Percentiles rank a stretch among this genome's conserved stretches.
These are phyloP conservation scores for Albula goreensis DNA, from an alignment of 2,113 vertebrate species.

Conservation along the genomic window DNA sequence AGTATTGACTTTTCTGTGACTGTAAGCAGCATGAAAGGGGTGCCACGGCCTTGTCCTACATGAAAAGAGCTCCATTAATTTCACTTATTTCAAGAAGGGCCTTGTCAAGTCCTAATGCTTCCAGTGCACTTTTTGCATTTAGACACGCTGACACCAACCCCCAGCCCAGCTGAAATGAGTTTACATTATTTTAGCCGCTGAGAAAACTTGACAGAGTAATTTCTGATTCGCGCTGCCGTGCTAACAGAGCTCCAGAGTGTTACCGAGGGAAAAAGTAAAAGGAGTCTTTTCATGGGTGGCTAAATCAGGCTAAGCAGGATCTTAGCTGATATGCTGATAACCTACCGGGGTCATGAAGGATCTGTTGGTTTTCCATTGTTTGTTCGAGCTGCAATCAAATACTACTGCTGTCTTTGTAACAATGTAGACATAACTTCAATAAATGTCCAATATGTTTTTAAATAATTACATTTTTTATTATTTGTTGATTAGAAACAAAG, in stretches of 20 bases:
- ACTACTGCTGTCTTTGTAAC: no score
- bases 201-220: slow-evolving; percentile 55
- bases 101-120: slow-evolving; percentile 83
- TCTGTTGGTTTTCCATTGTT: neutral
- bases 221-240: slow-evolving; percentile 60
- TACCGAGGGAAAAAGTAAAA: slow-evolving; percentile 25
- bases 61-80: slow-evolving; percentile 88
- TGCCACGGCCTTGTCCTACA: slow-evolving; percentile 83
- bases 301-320: slow-evolving; percentile 12
- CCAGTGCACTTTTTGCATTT: slow-evolving; percentile 80
- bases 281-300: slow-evolving; percentile 39
- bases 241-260: slow-evolving; percentile 37
- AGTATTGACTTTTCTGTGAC: slow-evolving; percentile 91
- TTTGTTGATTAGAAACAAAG: no score
- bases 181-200: slow-evolving; percentile 77
- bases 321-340: neutral
- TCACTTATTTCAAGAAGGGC: slow-evolving; percentile 86
- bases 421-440: no score
- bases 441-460: no score
- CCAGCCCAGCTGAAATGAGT: slow-evolving; percentile 70
- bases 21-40: slow-evolving; percentile 85
- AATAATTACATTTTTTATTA: no score
- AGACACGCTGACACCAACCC: slow-evolving; percentile 75
- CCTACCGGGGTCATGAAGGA: neutral
- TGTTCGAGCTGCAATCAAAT: no score